Evolutionary conservation across 1,140 invertebrate genomes (phyloP), one percentile per base, ranked within the genome.

Genomic region (Hylaeus anthracinus): DNA sequence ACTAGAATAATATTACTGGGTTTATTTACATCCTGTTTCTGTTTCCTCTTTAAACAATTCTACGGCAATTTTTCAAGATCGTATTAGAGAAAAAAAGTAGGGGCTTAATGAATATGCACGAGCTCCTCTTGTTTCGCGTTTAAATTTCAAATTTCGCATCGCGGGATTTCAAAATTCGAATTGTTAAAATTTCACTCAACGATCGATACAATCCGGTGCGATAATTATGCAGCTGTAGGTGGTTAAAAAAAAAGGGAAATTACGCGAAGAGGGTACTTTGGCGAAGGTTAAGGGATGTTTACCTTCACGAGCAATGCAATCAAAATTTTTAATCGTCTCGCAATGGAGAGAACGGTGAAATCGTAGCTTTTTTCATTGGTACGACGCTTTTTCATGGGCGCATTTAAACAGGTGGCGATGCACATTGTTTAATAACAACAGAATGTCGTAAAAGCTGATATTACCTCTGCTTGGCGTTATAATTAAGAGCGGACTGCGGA

Each of bases 401-500:
- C 12, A 41, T 41, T 70, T n/a, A 70, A n/a, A 12, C 14, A 56
- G 37, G 9, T 14, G 15, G 26, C 45, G 8, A 10, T 15, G 1
- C 60, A 8, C 14, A 15, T 39, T 39, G 58, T 51, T 63, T 72
- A 41, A 37, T 39, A 73, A 73, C 45, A 73, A 63, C 61, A 26
- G 26, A 39, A 51, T 15, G 45, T 41, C 43, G 2, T 72, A 48
- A 72, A 71, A 72, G 48, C 56, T 45, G 41, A 60, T 72, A 72
- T 72, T 60, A 72, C 12, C 55, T 48, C 15, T 63, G 39, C 5
- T 26, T 14, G 3, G 58, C 8, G 15, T 39, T 39, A 39, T 12
- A 63, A 73, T 63, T 73, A 73, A 73, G 63, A 63, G 10, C n/a
- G 15, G 37, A 39, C n/a, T 26, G 9, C 9, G 41, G 37, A 43